phyloP scores from a whole-genome alignment of 2,797 vertebrate genomes.

The Catamblyrhynchus diadema region DNA sequence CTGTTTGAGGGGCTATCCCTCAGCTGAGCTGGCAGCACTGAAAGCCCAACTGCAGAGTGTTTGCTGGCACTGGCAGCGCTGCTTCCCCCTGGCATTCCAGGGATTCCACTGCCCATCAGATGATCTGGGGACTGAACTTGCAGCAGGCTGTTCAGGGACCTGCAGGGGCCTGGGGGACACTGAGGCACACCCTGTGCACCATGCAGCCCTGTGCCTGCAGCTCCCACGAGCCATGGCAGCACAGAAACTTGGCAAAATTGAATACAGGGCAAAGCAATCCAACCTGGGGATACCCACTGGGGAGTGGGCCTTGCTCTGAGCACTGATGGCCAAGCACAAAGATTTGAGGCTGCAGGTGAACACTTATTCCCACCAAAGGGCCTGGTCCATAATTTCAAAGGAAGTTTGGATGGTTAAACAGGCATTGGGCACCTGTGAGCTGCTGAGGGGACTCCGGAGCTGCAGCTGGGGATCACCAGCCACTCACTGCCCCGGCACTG shows the following conservation, averaged over 20 bases:
- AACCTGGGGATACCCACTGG: fast-evolving
- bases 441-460: neutral
- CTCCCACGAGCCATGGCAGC: fast-evolving
- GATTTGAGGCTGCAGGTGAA: neutral
- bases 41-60: neutral
- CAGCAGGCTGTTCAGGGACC: neutral
- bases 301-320: neutral
- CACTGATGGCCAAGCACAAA: too few species aligned
- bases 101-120: fast-evolving
- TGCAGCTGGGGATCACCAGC: neutral
- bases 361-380: neutral
- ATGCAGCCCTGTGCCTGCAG: neutral
- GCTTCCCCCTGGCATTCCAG: fast-evolving
- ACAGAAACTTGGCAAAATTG: neutral
- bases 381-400: neutral
- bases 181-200: neutral
- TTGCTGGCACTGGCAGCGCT: fast-evolving
- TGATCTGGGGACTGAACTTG: neutral
- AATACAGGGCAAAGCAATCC: neutral
- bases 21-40: neutral
- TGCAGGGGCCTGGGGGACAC: neutral
- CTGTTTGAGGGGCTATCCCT: neutral
- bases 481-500: fast-evolving
- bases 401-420: neutral
- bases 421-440: fast-evolving